Conservation (phyloP, 2,113 vertebrate species). For the Toxotes chatareus region DNA sequence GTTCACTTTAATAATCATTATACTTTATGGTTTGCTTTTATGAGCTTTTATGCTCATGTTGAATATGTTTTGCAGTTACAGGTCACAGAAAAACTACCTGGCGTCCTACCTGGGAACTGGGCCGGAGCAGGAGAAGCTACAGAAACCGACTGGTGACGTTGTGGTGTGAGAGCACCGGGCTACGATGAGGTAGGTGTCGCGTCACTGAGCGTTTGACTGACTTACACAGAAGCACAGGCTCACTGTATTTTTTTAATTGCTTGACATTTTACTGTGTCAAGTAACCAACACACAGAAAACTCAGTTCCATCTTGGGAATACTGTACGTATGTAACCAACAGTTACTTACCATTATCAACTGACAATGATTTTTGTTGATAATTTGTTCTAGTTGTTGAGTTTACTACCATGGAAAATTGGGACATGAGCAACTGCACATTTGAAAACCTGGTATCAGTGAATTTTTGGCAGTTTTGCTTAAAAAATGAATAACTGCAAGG, state of each 20-base stretch:
- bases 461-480: too few species aligned
- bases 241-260: neutral
- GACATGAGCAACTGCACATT: too few species aligned
- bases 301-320: too few species aligned
- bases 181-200: constrained; percentile 49
- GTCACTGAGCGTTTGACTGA: neutral
- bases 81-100: constrained; percentile 80
- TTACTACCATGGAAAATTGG: too few species aligned
- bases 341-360: too few species aligned
- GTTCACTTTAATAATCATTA: neutral
- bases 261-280: too few species aligned
- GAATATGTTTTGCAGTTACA: constrained; percentile 75
- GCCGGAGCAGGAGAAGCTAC: constrained; percentile 80
- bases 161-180: constrained; percentile 63
- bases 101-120: constrained; percentile 78
- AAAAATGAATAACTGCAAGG: too few species aligned
- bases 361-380: too few species aligned
- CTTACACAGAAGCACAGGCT: neutral
- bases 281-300: too few species aligned
- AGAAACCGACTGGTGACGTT: constrained; percentile 63
- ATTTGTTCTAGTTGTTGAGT: too few species aligned
- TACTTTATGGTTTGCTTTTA: neutral
- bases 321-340: too few species aligned
- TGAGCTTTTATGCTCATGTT: constrained; percentile 22
- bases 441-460: too few species aligned